Evolutionary conservation across 2,888 invertebrate species (phyloP), one percentile per base, ranked within the genome.

Genomic region (Lobophora halterata): DNA sequence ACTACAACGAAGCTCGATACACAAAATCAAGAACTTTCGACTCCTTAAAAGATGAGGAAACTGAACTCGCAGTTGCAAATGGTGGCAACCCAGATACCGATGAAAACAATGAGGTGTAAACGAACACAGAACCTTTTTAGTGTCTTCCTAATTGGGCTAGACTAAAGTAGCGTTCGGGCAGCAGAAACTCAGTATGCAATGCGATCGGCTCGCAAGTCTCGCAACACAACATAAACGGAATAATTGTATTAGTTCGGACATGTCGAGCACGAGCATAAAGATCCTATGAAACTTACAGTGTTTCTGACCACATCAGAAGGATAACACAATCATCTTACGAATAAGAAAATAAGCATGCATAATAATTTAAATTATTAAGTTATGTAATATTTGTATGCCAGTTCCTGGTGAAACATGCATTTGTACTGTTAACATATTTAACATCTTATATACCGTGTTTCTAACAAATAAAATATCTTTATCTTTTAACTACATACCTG

Each of bases 41-140:
- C 73, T 79, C 85, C 82, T 74, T 82, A 79, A 82, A 78, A 79
- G 81, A 76, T 75, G 68, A 76, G 78, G 82, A 79, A 81, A 76
- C 70, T 53, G 60, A 65, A 51, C 55, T 48, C 41, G 59, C 47
- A 56, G 54, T 85, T 83, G 71, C 73, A 71, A 81, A 58, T 59
- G 66, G 67, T 68, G 55, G 64, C 65, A 77, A 72, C 78, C 78
- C 80, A 79, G 78, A 75, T 77, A 78, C 73, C 68, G 61, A 56
- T 42, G 72, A 75, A 75, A 82, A 86, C 86, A 83, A 83, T 83
- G 75, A 78, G 66, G 69, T 62, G 65, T 76, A 70, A 77, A 81
- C 75, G 67, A 74, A 76, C 68, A 65, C 62, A 72, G 65, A 69
- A 72, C 83, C 81, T 76, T 83, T 81, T 82, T 77, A 77, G 82